Base-by-base conservation (phyloP, 2,797 vertebrate genomes). In the Vireo griseus region DNA sequence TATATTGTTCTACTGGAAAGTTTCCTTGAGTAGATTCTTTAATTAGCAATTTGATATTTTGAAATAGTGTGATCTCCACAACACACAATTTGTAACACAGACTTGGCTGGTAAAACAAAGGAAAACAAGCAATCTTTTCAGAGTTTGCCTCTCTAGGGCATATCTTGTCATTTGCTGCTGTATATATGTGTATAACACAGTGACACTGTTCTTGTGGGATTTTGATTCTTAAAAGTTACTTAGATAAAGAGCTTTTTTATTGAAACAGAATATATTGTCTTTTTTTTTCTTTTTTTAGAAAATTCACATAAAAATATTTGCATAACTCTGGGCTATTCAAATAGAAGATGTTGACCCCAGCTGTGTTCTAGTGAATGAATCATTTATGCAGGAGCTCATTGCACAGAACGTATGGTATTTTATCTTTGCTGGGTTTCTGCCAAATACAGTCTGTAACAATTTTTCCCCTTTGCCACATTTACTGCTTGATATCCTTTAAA, bases 321-420 rank as follows among this genome's bases (percentile, higher is more conserved):
- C 79, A 92, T 86, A 86, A 90, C 85, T 94, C 95, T 79, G n/a
- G 85, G 55, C 76, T 91, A 44, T 85, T 89, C 83, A 93, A 22
- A 73, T 52, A 92, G 86, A 89, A 90, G 73, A 68, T 88, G 77
- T 75, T 96, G 89, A 91, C 90, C 92, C 88, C 95, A 84, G 94
- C 90, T 96, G 74, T 66, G 72, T 91, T 94, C 90, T 65, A 80
- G 57, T 77, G 92, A 97, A 96, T 96, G 89, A 95, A 80, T 88
- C 90, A 92, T 92, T 94, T 94, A 86, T 87, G 90, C 22, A 93
- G 80, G 92, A 87, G 81, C 91, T 89, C 86, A 91, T 54, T 93
- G 90, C 96, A 96, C 95, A 95, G 92, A 95, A 95, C 76, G 90
- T 95, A 96, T 95, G 90, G 93, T 92, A 93, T 95, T 97, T 97